A percentile compares a stretch with the other conserved stretches of the same genome.
Conservation (phyloP, 2,888 invertebrate genomes). For the Chironomus tentans region DNA sequence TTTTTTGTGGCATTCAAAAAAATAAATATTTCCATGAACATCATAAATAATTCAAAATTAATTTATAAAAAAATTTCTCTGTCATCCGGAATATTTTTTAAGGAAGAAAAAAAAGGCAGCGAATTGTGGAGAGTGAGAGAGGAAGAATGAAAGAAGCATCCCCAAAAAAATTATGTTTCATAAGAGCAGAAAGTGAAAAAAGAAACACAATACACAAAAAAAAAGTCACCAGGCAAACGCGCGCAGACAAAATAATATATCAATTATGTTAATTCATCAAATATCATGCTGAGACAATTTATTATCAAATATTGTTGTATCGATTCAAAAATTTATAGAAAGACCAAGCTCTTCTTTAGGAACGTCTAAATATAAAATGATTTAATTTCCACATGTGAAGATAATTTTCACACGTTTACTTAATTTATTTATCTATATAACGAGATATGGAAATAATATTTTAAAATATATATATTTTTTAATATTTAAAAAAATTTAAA, state of each 20-base stretch:
- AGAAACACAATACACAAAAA: neutral
- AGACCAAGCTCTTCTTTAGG: neutral
- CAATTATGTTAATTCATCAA: constrained; percentile 27
- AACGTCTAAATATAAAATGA: neutral
- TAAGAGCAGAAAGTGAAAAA: neutral
- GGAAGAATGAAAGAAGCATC: too few species aligned
- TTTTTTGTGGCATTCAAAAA: neutral
- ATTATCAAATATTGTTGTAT: constrained; percentile 1
- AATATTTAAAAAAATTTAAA: too few species aligned
- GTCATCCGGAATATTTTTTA: neutral
- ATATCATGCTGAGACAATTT: constrained; percentile 25
- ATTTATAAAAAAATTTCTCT: constrained; percentile 5
- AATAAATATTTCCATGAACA: constrained; percentile 1
- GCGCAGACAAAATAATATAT: constrained; percentile 17
- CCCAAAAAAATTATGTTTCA: neutral
- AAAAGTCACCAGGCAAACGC: neutral
- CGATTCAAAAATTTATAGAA: neutral
- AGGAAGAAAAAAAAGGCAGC: neutral
- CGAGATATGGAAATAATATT: too few species aligned
- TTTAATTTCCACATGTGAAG: neutral
- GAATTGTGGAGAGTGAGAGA: too few species aligned
- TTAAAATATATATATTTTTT: too few species aligned
- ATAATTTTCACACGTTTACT: neutral
- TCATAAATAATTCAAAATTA: constrained; percentile 12
- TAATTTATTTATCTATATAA: too few species aligned